Percentiles rank a stretch among this genome's conserved stretches.
Evolutionary conservation across 2,113 vertebrate species (phyloP).

Genomic region (Pachyramphus minor): DNA sequence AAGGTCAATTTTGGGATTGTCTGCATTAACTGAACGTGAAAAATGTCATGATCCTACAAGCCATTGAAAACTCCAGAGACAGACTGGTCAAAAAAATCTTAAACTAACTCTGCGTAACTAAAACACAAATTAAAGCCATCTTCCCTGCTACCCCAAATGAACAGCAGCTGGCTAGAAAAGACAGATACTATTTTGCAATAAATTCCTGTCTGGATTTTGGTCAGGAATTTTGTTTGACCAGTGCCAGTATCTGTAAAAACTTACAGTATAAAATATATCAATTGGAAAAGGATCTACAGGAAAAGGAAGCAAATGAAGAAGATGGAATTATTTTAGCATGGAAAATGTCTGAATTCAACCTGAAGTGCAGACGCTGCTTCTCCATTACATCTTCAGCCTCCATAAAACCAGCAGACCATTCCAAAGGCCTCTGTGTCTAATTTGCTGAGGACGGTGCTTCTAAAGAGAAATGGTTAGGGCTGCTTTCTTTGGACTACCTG

Average conservation of each 20-base stretch:
- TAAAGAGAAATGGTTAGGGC: background rate
- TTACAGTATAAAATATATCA: background rate
- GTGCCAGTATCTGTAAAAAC: background rate
- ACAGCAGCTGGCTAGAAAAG: background rate
- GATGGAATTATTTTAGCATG: background rate
- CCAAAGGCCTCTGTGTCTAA: background rate
- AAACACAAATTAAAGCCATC: background rate
- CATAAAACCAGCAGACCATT: background rate
- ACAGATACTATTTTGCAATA: background rate
- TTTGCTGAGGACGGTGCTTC: background rate
- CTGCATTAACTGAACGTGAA: background rate
- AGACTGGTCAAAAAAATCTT: background rate
- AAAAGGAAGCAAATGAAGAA: conserved; percentile 9
- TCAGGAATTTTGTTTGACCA: background rate
- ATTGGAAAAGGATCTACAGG: background rate
- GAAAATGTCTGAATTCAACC: conserved; percentile 24
- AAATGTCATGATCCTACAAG: background rate
- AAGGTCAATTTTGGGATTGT: background rate
- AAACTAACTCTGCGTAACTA: background rate
- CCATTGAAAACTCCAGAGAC: background rate
- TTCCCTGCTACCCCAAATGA: background rate
- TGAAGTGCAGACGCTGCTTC: background rate
- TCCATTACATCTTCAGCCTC: background rate
- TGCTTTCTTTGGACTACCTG: background rate
- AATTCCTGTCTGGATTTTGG: background rate